Percentiles rank a stretch among this genome's conserved stretches.
These are phyloP conservation scores for Atethmia centrago DNA, from an alignment of 2,888 invertebrate species.

Conservation along the genomic window DNA sequence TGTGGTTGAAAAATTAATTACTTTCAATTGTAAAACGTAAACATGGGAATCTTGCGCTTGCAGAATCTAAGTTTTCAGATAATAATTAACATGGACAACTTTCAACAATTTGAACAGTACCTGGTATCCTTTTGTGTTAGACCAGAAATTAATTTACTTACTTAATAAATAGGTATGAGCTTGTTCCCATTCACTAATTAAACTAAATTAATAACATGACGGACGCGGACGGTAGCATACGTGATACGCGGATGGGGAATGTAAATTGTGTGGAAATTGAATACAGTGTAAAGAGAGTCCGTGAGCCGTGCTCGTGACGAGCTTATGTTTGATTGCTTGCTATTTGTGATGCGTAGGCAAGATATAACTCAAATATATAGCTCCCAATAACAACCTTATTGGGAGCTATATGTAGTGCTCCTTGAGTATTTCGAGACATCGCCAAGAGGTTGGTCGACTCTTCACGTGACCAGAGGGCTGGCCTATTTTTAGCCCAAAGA, in stretches of 20 bases:
- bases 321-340: slow-evolving; percentile 20
- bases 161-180: background rate
- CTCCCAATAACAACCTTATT: too few relatives aligned
- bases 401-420: too few relatives aligned
- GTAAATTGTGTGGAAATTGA: too few relatives aligned
- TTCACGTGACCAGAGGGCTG: too few relatives aligned
- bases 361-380: too few relatives aligned
- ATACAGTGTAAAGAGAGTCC: slow-evolving; percentile 23
- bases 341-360: background rate
- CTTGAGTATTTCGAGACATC: too few relatives aligned
- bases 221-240: background rate
- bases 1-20: background rate
- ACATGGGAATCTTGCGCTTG: background rate
- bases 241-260: background rate
- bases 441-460: too few relatives aligned
- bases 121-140: background rate
- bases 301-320: slow-evolving; percentile 1
- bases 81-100: too few relatives aligned
- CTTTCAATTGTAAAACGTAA: background rate
- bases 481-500: too few relatives aligned
- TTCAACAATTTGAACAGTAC: too few relatives aligned
- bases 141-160: background rate
- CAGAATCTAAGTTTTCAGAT: background rate
- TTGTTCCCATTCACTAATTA: slow-evolving; percentile 29
- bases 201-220: slow-evolving; percentile 17